Evolutionary conservation across 2,888 invertebrate genomes (phyloP).

Genomic region (Campoplex capitator): DNA sequence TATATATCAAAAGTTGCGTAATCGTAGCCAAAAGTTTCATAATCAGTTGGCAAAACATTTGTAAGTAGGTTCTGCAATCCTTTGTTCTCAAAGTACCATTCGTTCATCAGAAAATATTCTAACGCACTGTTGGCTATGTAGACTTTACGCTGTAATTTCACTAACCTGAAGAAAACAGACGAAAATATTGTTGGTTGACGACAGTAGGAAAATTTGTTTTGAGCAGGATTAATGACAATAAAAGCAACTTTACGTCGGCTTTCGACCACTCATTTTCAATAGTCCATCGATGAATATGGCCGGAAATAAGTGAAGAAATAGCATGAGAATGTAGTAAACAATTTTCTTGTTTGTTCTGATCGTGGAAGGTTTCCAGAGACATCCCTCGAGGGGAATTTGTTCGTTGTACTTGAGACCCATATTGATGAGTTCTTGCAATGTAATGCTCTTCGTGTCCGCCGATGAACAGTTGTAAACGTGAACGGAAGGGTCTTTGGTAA

Average conservation of each 20-base stretch:
- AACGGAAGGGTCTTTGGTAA: conserved; percentile 81
- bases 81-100: conserved; percentile 91
- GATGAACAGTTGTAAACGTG: conserved; percentile 94
- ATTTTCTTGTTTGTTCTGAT: conserved; percentile 87
- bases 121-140: conserved; percentile 91
- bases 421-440: conserved; percentile 87
- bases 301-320: conserved; percentile 92
- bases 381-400: conserved; percentile 89
- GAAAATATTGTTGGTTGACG: neutral
- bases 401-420: conserved; percentile 86
- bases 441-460: conserved; percentile 89
- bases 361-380: conserved; percentile 89
- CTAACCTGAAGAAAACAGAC: conserved; percentile 87
- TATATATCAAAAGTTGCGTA: conserved; percentile 86
- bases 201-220: neutral
- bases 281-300: conserved; percentile 91
- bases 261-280: conserved; percentile 88
- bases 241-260: conserved; percentile 88
- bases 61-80: conserved; percentile 87
- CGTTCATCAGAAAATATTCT: conserved; percentile 90
- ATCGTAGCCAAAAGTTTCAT: conserved; percentile 87
- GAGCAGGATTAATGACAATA: neutral
- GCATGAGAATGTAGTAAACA: conserved; percentile 88
- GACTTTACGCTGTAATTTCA: conserved; percentile 92
- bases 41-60: conserved; percentile 85